A percentile compares a stretch with the other conserved stretches of the same genome.
Conservation (phyloP, 2,797 vertebrate species). For the Iguana delicatissima region DNA sequence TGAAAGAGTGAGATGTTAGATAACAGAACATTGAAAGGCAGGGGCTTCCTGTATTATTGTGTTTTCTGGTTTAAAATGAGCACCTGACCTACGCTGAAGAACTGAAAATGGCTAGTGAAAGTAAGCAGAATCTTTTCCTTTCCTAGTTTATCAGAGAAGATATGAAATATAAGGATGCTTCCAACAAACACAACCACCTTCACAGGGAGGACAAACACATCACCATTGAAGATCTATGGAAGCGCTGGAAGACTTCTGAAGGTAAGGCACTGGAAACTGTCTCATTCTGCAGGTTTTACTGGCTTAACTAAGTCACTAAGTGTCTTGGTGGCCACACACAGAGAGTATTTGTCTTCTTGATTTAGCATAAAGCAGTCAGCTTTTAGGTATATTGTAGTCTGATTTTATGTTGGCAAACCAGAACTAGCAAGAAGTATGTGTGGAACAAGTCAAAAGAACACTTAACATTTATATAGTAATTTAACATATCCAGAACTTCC, state of each 20-base stretch:
- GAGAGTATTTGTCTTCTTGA: background rate
- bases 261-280: slow-evolving; percentile 77
- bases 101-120: background rate
- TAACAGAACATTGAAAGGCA: too few relatives aligned
- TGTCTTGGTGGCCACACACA: too few relatives aligned
- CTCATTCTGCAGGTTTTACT: background rate
- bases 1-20: too few relatives aligned
- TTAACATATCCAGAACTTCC: background rate
- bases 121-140: slow-evolving; percentile 44
- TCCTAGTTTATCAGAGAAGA: slow-evolving; percentile 95
- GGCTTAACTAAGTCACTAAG: background rate
- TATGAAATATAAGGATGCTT: slow-evolving; percentile 93
- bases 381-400: background rate
- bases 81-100: background rate
- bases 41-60: background rate
- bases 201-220: slow-evolving; percentile 98
- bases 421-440: background rate
- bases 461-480: background rate
- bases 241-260: slow-evolving; percentile 94
- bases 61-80: background rate
- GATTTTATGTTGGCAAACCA: background rate
- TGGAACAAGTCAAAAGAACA: background rate
- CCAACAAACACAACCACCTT: slow-evolving; percentile 96
- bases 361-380: background rate
- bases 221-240: slow-evolving; percentile 97